Conservation (phyloP, 2,113 vertebrate species). For the Acanthochromis polyacanthus region DNA sequence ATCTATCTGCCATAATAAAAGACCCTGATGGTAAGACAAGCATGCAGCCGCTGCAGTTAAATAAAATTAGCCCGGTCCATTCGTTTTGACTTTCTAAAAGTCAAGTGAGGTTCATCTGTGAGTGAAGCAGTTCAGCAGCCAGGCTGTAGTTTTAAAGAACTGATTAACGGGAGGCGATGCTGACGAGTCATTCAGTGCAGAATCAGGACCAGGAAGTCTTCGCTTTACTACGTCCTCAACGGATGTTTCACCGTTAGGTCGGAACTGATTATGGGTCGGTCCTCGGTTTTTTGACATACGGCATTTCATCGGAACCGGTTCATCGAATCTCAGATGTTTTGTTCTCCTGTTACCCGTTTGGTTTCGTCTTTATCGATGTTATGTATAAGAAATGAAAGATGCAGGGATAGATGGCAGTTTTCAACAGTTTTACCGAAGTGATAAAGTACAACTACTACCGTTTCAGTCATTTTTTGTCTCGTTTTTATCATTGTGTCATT, state of each 20-base stretch:
- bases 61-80: not conserved
- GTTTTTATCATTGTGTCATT: too few species aligned
- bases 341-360: constrained; percentile 54
- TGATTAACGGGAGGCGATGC: not conserved
- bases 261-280: too few species aligned
- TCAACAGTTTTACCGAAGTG: not conserved
- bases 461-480: too few species aligned
- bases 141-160: not conserved
- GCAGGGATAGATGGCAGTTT: constrained; percentile 27
- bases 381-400: constrained; percentile 48
- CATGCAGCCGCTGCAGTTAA: not conserved
- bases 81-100: not conserved
- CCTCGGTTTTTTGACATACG: too few species aligned
- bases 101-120: not conserved
- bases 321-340: constrained; percentile 49
- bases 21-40: not conserved
- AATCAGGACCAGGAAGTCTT: too few species aligned
- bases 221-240: too few species aligned
- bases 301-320: too few species aligned
- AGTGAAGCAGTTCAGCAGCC: not conserved
- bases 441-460: too few species aligned
- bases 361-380: constrained; percentile 56
- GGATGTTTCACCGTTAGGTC: too few species aligned
- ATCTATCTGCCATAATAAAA: constrained; percentile 21
- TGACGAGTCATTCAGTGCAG: too few species aligned